Evolutionary conservation across 2,797 vertebrate genomes (phyloP), one percentile per base, ranked within the genome.

Genomic region (Melanotaenia boesemani): DNA sequence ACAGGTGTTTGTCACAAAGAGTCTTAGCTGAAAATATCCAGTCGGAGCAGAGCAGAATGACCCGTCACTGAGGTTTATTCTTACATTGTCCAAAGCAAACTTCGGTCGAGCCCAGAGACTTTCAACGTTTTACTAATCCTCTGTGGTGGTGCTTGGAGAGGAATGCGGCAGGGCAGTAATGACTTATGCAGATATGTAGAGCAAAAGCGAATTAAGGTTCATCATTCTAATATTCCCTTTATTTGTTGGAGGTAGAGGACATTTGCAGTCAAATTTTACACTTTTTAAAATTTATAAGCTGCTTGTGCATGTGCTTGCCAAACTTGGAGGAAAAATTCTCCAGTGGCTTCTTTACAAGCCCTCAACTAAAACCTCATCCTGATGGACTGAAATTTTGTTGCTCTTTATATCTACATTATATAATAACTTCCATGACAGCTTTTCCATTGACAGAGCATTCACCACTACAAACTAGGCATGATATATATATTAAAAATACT

Each of bases 141-240:
- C 83, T 63, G 80, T 30, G 76, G 75, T 18, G 60, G 16, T 67
- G 22, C 59, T 55, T 36, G 71, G 32, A 81, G 64, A 76, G 76
- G 37, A 56, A 83, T 52, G 68, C 87, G 71, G 4, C 12, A 74
- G 70, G 77, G 84, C 54, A 34, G 54, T 74, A 80, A 93, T 88
- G 76, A 78, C 82, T 89, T 91, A 77, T 73, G 81, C 91, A 92
- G 90, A 90, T 73, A 86, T 83, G 67, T 79, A 72, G 82, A 86
- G 76, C 74, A 80, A 84, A 87, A 86, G 69, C 56, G 70, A 85
- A 79, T 79, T 81, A 77, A 68, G 68, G 70, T 77, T 78, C 63
- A 37, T 76, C 13, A 58, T 76, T 83, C 65, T 79, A 73, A 78
- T 84, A 80, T 85, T 87, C 84, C 79, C 80, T 70, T 44, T 50